These are phyloP conservation scores for Columba guinea DNA, from an alignment of 2,797 vertebrate species.

Conservation along the genomic window DNA sequence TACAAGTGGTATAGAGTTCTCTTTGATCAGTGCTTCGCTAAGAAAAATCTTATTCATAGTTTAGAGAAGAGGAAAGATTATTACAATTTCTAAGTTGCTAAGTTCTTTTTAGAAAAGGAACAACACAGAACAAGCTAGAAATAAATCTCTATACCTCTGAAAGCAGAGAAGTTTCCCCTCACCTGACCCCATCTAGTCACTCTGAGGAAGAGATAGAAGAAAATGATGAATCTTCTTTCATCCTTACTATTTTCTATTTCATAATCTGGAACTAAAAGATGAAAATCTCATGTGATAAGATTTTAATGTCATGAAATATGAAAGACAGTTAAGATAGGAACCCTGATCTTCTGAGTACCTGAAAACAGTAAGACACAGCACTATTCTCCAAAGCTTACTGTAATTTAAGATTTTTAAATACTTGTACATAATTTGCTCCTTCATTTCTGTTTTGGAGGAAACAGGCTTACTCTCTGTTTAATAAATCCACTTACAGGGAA, in stretches of 20 bases:
- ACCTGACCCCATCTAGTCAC: background rate
- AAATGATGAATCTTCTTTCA: background rate
- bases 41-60: background rate
- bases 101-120: background rate
- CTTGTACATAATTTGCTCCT: background rate
- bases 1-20: background rate
- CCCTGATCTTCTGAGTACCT: background rate
- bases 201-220: background rate
- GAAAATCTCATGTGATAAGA: background rate
- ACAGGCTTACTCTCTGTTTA: background rate
- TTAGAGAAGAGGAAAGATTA: background rate
- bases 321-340: background rate
- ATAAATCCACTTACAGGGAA: background rate
- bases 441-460: background rate
- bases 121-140: background rate
- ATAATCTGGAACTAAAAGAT: background rate
- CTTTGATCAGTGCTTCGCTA: background rate
- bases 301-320: constrained; percentile 10
- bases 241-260: background rate
- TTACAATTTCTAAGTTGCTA: background rate
- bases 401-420: background rate
- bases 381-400: background rate
- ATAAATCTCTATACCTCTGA: background rate
- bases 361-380: background rate
- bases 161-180: background rate